phyloP scores from a whole-genome alignment of 2,888 invertebrate species.

The Cantharis lateralis region DNA sequence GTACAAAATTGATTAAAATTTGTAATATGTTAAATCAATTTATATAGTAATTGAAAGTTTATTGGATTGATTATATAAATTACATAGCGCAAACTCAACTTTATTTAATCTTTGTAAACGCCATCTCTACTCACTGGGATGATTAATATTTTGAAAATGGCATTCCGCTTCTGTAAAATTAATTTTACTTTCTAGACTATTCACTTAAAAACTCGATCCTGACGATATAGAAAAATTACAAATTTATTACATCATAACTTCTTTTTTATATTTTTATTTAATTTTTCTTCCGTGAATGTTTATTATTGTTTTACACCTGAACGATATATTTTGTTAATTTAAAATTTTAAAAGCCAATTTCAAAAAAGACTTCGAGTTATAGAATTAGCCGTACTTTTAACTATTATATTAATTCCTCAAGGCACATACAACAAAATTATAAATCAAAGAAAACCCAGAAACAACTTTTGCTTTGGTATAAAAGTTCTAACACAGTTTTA shows the following conservation, averaged over 20 bases:
- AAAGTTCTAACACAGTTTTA: not conserved
- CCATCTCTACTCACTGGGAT: not conserved
- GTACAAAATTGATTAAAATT: not conserved
- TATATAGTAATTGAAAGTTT: not conserved
- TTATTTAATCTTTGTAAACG: not conserved
- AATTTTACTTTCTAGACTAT: not conserved
- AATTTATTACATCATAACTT: not conserved
- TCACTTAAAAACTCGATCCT: not conserved
- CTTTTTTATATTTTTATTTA: no score
- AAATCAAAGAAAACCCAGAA: not conserved
- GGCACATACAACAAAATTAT: not conserved
- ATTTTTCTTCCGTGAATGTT: no score
- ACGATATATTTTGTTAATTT: no score
- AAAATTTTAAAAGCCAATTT: no score
- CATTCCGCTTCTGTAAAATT: not conserved
- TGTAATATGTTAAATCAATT: not conserved
- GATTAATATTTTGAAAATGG: not conserved
- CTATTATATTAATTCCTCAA: not conserved
- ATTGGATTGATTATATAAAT: not conserved
- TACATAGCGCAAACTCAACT: not conserved
- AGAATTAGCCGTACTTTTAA: not conserved
- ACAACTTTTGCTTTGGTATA: not conserved
- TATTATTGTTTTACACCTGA: no score
- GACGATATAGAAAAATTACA: not conserved
- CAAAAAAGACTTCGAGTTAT: not conserved